Percentiles rank a stretch among this genome's conserved stretches.
Conservation (phyloP, 2,888 invertebrate genomes). For the Phrixothrix hirtus region DNA sequence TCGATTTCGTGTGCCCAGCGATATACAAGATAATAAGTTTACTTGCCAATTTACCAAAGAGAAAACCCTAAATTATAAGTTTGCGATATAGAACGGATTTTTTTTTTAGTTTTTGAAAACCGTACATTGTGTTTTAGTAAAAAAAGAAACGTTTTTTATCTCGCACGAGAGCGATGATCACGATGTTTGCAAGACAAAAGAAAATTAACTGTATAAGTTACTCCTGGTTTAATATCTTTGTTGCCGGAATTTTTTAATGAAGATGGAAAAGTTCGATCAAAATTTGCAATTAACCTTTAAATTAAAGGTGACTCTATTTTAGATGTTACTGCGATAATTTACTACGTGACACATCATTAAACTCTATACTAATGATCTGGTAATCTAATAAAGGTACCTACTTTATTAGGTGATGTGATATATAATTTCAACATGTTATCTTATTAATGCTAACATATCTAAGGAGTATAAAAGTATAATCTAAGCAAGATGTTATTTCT, state of each 20-base stretch:
- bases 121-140: constrained; percentile 15
- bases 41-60: constrained; percentile 26
- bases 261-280: constrained; percentile 11
- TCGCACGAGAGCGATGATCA: constrained; percentile 12
- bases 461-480: no score
- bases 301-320: constrained; percentile 17
- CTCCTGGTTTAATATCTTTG: not conserved
- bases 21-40: constrained; percentile 18
- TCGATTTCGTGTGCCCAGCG: constrained; percentile 6
- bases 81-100: constrained; percentile 15
- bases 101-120: constrained; percentile 12
- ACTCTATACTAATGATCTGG: not conserved
- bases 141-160: constrained; percentile 13
- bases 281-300: constrained; percentile 23
- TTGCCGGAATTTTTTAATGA: constrained; percentile 3
- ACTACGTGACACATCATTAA: not conserved
- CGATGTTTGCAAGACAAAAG: constrained; percentile 20
- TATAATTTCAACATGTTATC: no score
- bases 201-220: constrained; percentile 12
- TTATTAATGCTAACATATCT: no score
- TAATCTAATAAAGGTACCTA: not conserved
- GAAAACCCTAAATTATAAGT: constrained; percentile 26
- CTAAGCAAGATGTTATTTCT: no score
- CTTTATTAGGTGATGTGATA: no score
- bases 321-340: constrained; percentile 4